Evolutionary conservation across 1,140 invertebrate genomes (phyloP), one percentile per base, ranked within the genome.

Genomic region (Drosophila orosa): DNA sequence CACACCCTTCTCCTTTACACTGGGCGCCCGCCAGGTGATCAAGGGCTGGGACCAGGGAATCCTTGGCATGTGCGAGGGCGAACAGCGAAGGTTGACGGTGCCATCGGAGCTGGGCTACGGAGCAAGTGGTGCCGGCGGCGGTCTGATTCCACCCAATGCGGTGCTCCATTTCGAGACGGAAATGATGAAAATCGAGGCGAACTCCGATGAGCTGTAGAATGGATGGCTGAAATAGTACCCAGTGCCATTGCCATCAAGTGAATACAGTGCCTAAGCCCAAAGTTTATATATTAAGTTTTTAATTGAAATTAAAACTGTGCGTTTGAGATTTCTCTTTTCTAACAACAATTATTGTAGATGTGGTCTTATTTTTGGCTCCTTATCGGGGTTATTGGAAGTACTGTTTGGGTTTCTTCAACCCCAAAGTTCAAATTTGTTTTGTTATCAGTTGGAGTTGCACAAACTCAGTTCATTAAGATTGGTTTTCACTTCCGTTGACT

Each of bases 41-140:
- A 95, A 95, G 92, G 96, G 96, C 57, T 97, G 96, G 97, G 97
- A 98, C 78, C 96, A 97, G 93, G 96, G 97, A 19, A 93, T 98
- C 7, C 93, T 97, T 45, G 96, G 95, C 50, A 97, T 97, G 96
- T 97, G 96, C 93, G 95, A 95, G 91, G 96, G 96, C 44, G 96
- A 98, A 92, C 95, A 96, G 90, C 94, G 97, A 55, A 97, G 96
- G 89, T 92, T 98, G 19, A 95, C 97, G 5, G 97, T 97, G 80
- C 96, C 96, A 22, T 93, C 96, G n/a, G 95, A 97, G 77, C 92
- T 98, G 66, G 97, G 94, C 1, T 98, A 98, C 92, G 97, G 97
- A 27, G 93, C 94, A 33, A 92, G 93, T 68, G 97, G 97, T 60
- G 95, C 95, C 24, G 95, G 95, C 47, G 95, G 96, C 13, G 95